Percentiles rank a stretch among this genome's conserved stretches.
phyloP scores from a whole-genome alignment of 2,888 invertebrate genomes.

The Papilio gigon region DNA sequence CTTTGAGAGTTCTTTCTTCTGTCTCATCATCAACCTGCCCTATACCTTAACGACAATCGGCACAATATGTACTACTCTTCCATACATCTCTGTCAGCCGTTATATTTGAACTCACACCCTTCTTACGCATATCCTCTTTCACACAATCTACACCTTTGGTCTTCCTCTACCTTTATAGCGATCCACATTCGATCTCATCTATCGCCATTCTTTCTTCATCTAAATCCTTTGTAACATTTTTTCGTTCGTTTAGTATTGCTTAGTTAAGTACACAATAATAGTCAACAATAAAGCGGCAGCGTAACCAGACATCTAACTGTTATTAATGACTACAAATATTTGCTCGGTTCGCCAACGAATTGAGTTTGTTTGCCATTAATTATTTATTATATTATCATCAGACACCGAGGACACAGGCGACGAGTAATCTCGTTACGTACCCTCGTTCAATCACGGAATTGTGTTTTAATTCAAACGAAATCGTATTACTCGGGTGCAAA shows the following conservation, averaged over 20 bases:
- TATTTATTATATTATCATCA: constrained; percentile 37
- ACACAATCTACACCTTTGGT: too few relatives aligned
- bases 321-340: constrained; percentile 37
- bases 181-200: too few relatives aligned
- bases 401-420: constrained; percentile 13
- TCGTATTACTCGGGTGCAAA: not conserved
- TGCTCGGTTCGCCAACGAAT: constrained; percentile 36
- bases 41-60: too few relatives aligned
- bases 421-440: constrained; percentile 32
- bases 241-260: not conserved
- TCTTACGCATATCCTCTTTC: too few relatives aligned
- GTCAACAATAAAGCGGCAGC: constrained; percentile 7
- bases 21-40: too few relatives aligned
- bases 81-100: too few relatives aligned
- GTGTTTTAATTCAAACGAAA: constrained; percentile 33
- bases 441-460: constrained; percentile 35
- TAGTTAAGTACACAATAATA: not conserved
- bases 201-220: too few relatives aligned
- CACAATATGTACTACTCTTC: too few relatives aligned
- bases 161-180: too few relatives aligned
- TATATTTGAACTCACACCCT: too few relatives aligned
- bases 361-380: constrained; percentile 43
- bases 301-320: constrained; percentile 6
- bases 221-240: too few relatives aligned
- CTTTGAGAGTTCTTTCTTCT: too few relatives aligned